Evolutionary conservation across 35 echinoderm and acorn worm species (phyloP).

Genomic region (Lytechinus pictus): DNA sequence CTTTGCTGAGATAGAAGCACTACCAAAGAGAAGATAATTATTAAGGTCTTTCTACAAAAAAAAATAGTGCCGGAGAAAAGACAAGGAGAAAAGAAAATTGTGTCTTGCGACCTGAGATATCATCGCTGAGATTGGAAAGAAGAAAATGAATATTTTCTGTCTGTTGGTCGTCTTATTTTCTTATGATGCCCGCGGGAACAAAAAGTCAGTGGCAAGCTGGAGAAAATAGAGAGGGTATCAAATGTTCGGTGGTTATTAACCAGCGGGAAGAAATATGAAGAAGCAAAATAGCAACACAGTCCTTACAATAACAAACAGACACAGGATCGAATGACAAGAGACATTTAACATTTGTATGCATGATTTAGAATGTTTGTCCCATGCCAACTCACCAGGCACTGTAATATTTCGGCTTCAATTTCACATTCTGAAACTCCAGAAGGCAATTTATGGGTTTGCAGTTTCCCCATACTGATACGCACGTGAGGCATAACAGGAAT

Average conservation of each 20-base stretch:
- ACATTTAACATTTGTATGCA: slow-evolving; percentile 50
- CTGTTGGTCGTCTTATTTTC: background rate
- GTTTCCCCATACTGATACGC: slow-evolving; percentile 20
- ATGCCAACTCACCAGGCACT: background rate
- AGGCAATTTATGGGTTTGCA: slow-evolving; percentile 12
- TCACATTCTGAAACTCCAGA: slow-evolving; percentile 34
- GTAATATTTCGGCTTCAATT: slow-evolving; percentile 36
- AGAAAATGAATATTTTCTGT: background rate
- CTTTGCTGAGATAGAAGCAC: background rate
- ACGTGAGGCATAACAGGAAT: background rate
- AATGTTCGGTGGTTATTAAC: slow-evolving; percentile 26
- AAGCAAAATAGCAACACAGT: slow-evolving; percentile 41
- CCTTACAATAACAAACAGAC: slow-evolving; percentile 39
- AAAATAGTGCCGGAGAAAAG: background rate
- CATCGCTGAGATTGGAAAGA: background rate
- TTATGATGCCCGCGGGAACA: background rate
- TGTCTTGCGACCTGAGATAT: slow-evolving; percentile 7
- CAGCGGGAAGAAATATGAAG: slow-evolving; percentile 16
- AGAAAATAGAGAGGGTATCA: slow-evolving; percentile 39
- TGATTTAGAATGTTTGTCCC: slow-evolving; percentile 47
- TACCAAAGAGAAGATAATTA: background rate
- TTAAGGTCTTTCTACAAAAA: background rate
- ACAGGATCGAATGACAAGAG: slow-evolving; percentile 11
- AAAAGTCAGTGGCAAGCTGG: slow-evolving; percentile 18
- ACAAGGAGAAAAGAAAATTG: background rate